Percentiles rank a stretch among this genome's conserved stretches.
Conservation (phyloP, 2,113 vertebrate species). For the Gavialis gangeticus region DNA sequence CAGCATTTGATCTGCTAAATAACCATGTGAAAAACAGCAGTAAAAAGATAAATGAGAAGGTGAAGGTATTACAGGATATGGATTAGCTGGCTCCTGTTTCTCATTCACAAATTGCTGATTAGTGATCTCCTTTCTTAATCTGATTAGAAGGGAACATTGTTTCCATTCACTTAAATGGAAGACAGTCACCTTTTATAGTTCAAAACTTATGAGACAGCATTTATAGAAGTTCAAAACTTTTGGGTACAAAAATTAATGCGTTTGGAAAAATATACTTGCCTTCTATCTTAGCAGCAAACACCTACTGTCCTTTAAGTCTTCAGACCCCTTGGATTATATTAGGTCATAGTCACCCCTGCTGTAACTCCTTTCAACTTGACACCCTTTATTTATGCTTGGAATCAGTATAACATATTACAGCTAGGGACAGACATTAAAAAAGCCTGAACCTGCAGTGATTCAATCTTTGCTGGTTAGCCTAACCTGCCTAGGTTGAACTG, state of each 20-base stretch:
- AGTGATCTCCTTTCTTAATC: conserved; percentile 46
- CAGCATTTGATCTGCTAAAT: conserved; percentile 52
- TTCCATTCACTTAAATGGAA: conserved; percentile 52
- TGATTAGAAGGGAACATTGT: conserved; percentile 46
- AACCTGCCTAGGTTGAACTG: too few species aligned
- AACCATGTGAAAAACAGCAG: conserved; percentile 40
- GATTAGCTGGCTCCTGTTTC: conserved; percentile 44
- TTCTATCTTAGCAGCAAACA: neutral
- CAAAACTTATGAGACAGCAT: conserved; percentile 18
- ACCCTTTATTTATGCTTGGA: neutral
- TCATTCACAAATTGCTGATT: conserved; percentile 59
- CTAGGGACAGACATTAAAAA: too few species aligned
- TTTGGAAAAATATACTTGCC: conserved; percentile 16
- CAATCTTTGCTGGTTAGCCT: too few species aligned
- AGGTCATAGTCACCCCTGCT: neutral
- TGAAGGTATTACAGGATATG: conserved; percentile 44
- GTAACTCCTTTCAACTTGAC: conserved; percentile 4
- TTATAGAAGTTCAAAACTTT: neutral
- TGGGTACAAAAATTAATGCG: neutral
- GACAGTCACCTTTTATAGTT: neutral
- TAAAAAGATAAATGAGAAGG: conserved; percentile 47
- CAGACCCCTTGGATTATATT: conserved; percentile 26
- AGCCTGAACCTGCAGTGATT: too few species aligned
- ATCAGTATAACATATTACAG: neutral
- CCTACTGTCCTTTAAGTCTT: neutral